Evolutionary conservation across 2,797 vertebrate genomes (phyloP), one percentile per base, ranked within the genome.

Genomic region (Eidolon dupreanum): DNA sequence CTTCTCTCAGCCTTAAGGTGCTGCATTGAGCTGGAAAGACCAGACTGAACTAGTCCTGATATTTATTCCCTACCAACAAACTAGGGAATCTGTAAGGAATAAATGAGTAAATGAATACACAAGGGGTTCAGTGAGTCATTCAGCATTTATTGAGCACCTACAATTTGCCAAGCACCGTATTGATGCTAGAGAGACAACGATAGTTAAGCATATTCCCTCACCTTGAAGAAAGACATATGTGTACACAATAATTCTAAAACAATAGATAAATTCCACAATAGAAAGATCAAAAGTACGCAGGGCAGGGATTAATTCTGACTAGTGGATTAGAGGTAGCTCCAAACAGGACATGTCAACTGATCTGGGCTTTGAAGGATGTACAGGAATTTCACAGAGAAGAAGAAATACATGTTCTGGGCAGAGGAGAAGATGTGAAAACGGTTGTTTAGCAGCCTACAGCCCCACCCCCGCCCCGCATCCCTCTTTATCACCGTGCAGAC

Each of bases 401-500:
- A 51, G 43, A 59, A 59, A 66, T 17, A 7, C 26, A 6, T 28
- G 28, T 63, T 65, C 41, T 75, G n/a, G 41, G 55, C 61, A n/a
- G 79, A 75, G 46, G 53, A 59, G 73, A 49, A 33, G 33, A 7
- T 0, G 12, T 38, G 33, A 33, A 20, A 38, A 61, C 16, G 9
- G 33, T 2, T n/a, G 9, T 7, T 59, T 63, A 63, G 81, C 22
- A 38, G 59, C 51, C 61, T 20, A 31, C 22, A 28, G 9, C 28
- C 11, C 15, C 16, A 0, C 17, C 36, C 31, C 6, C 8, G 2
- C 1, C 15, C 49, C 49, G 3, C 13, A 4, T 1, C 22, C 1
- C 49, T 28, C 7, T 26, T 74, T 73, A 51, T 57, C 38, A 53
- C 66, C 11, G 31, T 43, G 3, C 5, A 8, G 28, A 26, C 8